Evolutionary conservation across 2,888 invertebrate species (phyloP).

Genomic region (Eugnorisma glareosa): DNA sequence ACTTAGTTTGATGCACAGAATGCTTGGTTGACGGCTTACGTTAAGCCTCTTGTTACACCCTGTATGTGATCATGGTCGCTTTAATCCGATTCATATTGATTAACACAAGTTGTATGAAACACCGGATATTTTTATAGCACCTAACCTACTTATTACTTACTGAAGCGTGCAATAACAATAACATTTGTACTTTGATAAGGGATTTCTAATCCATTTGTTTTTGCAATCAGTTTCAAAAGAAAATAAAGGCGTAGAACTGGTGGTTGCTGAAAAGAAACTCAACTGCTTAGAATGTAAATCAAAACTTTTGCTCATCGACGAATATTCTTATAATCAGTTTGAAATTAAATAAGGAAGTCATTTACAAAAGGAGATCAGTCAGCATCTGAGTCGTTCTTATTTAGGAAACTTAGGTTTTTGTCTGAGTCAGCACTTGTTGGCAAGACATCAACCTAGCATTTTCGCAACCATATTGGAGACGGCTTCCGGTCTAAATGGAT

Average conservation of each 20-base stretch:
- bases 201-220: neutral
- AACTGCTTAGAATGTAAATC: neutral
- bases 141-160: conserved; percentile 2
- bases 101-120: conserved; percentile 27
- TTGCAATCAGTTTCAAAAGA: conserved; percentile 1
- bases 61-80: neutral
- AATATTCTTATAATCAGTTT: neutral
- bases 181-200: neutral
- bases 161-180: neutral
- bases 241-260: neutral
- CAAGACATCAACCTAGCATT: neutral
- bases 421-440: too few relatives aligned
- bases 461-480: neutral
- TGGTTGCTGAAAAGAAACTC: neutral
- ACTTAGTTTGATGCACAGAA: too few relatives aligned
- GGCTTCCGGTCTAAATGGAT: neutral
- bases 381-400: neutral
- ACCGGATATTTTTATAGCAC: conserved; percentile 9
- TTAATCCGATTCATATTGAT: conserved; percentile 12
- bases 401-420: neutral
- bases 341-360: neutral
- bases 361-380: neutral
- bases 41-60: too few relatives aligned
- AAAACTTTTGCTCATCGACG: neutral
- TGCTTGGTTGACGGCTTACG: too few relatives aligned